Percentiles rank a stretch among this genome's conserved stretches.
These are phyloP conservation scores for Malachius bipustulatus DNA, from an alignment of 2,888 invertebrate genomes.

Conservation along the genomic window DNA sequence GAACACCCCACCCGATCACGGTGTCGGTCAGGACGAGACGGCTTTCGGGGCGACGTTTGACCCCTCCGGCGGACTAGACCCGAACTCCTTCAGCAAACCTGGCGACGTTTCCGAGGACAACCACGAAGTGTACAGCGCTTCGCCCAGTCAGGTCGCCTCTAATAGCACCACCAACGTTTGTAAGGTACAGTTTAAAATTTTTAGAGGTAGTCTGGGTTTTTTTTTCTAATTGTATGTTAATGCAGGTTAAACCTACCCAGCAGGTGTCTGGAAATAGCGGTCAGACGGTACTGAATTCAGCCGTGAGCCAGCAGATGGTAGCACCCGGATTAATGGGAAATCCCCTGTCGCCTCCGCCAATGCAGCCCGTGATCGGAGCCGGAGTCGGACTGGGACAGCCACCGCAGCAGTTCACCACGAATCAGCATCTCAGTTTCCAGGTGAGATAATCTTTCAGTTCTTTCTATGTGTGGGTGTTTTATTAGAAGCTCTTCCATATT, in stretches of 20 bases:
- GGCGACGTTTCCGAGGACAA: conserved; percentile 37
- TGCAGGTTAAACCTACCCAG: conserved; percentile 69
- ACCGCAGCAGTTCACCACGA: conserved; percentile 43
- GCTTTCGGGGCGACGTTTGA: conserved; percentile 35
- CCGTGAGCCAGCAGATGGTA: conserved; percentile 35
- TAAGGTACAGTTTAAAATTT: conserved; percentile 41
- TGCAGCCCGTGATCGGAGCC: conserved; percentile 41
- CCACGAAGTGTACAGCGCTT: conserved; percentile 44
- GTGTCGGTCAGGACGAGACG: conserved; percentile 39
- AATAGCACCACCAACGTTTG: conserved; percentile 53
- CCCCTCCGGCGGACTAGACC: conserved; percentile 37
- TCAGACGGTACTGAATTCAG: conserved; percentile 31
- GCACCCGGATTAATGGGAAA: conserved; percentile 35
- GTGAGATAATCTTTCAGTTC: conserved; percentile 36
- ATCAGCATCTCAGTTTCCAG: conserved; percentile 60
- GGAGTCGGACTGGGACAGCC: conserved; percentile 40
- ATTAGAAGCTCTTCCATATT: no score
- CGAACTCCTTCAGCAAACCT: conserved; percentile 33
- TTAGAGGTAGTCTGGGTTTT: background rate
- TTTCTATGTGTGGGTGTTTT: conserved; percentile 5
- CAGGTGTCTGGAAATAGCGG: conserved; percentile 48
- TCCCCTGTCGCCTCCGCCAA: conserved; percentile 49
- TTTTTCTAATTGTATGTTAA: background rate
- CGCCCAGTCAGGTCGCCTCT: conserved; percentile 37
- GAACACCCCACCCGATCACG: conserved; percentile 38